Evolutionary conservation across 1,140 invertebrate genomes (phyloP).

Genomic region (Ceratina japonica): DNA sequence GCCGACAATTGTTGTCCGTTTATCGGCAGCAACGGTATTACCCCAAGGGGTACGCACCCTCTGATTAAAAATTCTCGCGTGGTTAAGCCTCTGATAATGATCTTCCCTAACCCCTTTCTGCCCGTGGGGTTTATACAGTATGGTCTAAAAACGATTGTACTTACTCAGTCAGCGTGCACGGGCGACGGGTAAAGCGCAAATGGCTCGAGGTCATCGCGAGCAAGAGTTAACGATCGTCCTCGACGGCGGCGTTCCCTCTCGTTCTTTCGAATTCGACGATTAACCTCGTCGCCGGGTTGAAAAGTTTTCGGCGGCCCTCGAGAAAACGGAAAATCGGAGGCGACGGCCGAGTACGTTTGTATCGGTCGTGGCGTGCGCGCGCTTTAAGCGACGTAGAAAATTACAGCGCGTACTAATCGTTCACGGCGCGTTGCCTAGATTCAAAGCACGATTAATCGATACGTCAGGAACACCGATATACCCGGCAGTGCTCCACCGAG

Average conservation of each 20-base stretch:
- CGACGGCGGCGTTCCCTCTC: conserved; percentile 32
- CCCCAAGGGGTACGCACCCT: conserved; percentile 78
- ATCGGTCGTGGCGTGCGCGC: background rate
- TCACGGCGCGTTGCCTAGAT: background rate
- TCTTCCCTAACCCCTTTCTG: conserved; percentile 76
- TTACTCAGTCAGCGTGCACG: conserved; percentile 74
- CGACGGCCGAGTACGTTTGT: background rate
- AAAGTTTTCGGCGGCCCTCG: background rate
- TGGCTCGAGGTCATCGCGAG: conserved; percentile 71
- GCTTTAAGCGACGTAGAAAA: conserved; percentile 2
- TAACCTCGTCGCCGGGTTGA: too few species aligned
- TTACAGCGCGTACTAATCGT: conserved; percentile 4
- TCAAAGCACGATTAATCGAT: conserved; percentile 44
- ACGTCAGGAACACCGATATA: conserved; percentile 30
- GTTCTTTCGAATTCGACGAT: conserved; percentile 17
- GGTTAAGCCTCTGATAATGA: conserved; percentile 81
- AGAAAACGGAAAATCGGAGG: background rate
- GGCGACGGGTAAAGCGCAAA: conserved; percentile 68
- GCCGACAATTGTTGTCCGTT: conserved; percentile 66
- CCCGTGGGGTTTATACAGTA: conserved; percentile 75
- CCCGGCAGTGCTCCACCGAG: background rate
- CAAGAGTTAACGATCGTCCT: conserved; percentile 70
- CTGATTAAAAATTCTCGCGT: conserved; percentile 81
- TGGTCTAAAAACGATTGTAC: conserved; percentile 77
- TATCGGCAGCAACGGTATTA: conserved; percentile 70